Evolutionary conservation across 2,888 invertebrate species (phyloP).

Genomic region (Megalurothrips usitatus): DNA sequence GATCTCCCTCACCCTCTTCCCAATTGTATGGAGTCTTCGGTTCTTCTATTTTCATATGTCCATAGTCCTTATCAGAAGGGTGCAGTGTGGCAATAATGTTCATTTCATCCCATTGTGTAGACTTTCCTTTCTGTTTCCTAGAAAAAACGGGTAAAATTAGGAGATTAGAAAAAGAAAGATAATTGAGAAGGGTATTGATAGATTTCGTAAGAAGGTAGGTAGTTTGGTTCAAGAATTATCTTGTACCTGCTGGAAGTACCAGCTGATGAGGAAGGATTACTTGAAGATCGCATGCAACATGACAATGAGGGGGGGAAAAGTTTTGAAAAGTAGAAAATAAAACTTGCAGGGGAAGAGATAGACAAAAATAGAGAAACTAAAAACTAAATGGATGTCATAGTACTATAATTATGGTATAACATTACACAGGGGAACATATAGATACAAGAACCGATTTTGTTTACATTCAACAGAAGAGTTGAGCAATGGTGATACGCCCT

Average conservation of each 20-base stretch:
- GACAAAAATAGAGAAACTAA: background rate
- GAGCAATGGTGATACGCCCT: background rate
- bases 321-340: background rate
- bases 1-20: conserved; percentile 57
- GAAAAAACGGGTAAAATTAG: conserved; percentile 13
- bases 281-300: conserved; percentile 8
- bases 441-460: background rate
- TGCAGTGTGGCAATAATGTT: conserved; percentile 97
- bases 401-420: background rate
- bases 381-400: background rate
- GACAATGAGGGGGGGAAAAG: background rate
- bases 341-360: background rate
- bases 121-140: conserved; percentile 45
- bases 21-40: conserved; percentile 91
- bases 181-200: background rate
- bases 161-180: conserved; percentile 7
- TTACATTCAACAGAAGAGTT: background rate
- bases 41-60: conserved; percentile 97
- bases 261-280: conserved; percentile 1
- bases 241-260: conserved; percentile 11
- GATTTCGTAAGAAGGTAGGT: background rate
- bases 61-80: conserved; percentile 97
- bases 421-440: background rate
- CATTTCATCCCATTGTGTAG: conserved; percentile 94
- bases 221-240: background rate